Evolutionary conservation across 2,113 vertebrate genomes (phyloP), one percentile per base, ranked within the genome.

Genomic region (Gorsachius goisagi): DNA sequence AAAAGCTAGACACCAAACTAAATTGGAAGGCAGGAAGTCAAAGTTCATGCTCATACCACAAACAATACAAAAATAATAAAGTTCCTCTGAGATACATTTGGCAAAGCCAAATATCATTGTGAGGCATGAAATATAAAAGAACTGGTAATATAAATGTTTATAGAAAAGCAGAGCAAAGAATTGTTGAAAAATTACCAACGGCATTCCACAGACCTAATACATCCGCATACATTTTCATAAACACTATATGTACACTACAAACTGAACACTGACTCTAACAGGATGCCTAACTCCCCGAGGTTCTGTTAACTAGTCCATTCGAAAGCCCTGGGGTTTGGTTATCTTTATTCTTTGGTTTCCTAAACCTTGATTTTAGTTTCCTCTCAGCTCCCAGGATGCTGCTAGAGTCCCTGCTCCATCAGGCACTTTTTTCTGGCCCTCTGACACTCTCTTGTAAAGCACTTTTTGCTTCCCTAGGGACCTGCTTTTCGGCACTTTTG

Each of bases 1-100:
- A 96, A 95, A 97, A 97, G 95, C 93, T 93, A 97, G 90, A 93
- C 97, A 97, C 93, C 86, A 96, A 95, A 93, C 97, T 97, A 98
- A 98, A 97, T 95, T 97, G 97, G 98, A 98, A 97, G 98, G 97
- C 97, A 98, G 98, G 98, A 98, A 98, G 98, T 98, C 97, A 97
- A 98, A 97, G 97, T 96, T 97, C 94, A 95, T 89, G 83, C 95
- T 98, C 95, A 96, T 95, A 93, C 97, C 97, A 97, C 97, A 97
- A 98, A 98, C 97, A 98, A 98, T 96, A 93, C 96, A 98, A 93
- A 94, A 97, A 96, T 96, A 96, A 97, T 94, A 94, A 97, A 97
- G 97, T 97, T 97, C 95, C 96, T 97, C 97, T 96, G 97, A 98
- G 96, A 97, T 98, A 88, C 59, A 41, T 94, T 97, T 98, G 96